phyloP scores from a whole-genome alignment of 2,113 vertebrate species.

The Pelobates fuscus region DNA sequence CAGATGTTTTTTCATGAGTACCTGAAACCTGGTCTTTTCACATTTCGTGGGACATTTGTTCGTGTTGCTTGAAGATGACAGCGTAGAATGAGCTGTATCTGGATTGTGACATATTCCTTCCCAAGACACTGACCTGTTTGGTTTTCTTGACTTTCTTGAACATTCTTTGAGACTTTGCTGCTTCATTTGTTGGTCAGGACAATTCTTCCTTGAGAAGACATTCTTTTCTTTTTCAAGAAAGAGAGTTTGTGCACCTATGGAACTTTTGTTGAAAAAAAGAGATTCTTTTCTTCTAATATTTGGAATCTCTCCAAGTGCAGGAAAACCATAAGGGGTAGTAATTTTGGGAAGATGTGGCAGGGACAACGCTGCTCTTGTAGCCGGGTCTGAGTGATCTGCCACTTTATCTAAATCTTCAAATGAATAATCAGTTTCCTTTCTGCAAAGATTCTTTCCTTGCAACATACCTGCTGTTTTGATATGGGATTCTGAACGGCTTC shows the following conservation, averaged over 20 bases:
- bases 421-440: conserved; percentile 51
- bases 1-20: conserved; percentile 59
- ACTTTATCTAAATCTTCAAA: conserved; percentile 50
- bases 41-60: conserved; percentile 43
- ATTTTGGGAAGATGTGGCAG: conserved; percentile 66
- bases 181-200: conserved; percentile 9
- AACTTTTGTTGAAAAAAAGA: conserved; percentile 64
- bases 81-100: background rate
- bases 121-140: background rate
- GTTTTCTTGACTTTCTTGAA: background rate
- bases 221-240: conserved; percentile 52
- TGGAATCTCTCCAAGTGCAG: conserved; percentile 62
- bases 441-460: conserved; percentile 43
- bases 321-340: conserved; percentile 62
- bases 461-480: conserved; percentile 33
- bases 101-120: conserved; percentile 29
- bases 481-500: conserved; percentile 54
- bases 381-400: conserved; percentile 56
- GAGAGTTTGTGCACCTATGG: conserved; percentile 51
- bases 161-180: background rate
- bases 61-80: background rate
- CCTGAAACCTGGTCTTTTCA: conserved; percentile 62
- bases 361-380: conserved; percentile 59
- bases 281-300: conserved; percentile 65
- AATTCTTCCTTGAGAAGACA: background rate